Evolutionary conservation across 2,113 vertebrate genomes (phyloP).

Genomic region (Saccopteryx leptura): DNA sequence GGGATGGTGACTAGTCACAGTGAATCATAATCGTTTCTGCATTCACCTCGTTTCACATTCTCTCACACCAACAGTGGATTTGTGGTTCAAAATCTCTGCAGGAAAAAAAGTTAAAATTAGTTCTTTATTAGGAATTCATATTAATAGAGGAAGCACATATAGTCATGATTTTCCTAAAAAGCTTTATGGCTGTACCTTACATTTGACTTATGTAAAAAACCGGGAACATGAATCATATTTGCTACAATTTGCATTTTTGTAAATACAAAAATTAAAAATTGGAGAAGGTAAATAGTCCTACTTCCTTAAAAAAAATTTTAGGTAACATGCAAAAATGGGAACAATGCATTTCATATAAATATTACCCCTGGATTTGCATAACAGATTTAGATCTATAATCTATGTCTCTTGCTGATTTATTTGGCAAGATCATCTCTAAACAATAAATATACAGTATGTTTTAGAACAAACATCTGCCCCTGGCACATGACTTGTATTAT

Average conservation of each 20-base stretch:
- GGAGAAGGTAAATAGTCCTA: slow-evolving; percentile 11
- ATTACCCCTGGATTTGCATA: slow-evolving; percentile 33
- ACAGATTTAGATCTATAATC: slow-evolving; percentile 1
- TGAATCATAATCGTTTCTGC: not conserved
- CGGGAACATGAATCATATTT: not conserved
- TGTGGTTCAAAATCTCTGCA: not conserved
- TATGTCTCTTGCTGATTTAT: slow-evolving; percentile 20
- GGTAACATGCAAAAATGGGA: slow-evolving; percentile 39
- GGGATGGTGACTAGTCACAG: not conserved
- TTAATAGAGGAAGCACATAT: not conserved
- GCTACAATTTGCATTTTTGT: slow-evolving; percentile 50
- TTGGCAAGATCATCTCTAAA: not conserved
- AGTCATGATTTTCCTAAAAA: not conserved
- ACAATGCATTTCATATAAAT: slow-evolving; percentile 29
- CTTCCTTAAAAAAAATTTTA: slow-evolving; percentile 40
- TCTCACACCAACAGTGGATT: not conserved
- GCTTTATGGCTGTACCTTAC: not conserved
- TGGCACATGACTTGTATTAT: not conserved
- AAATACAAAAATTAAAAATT: slow-evolving; percentile 60
- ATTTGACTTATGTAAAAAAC: not conserved
- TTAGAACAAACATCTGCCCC: slow-evolving; percentile 20
- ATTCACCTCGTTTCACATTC: not conserved
- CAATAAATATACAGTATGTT: slow-evolving; percentile 11
- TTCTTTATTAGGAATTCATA: slow-evolving; percentile 14
- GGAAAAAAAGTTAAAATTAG: slow-evolving; percentile 35